Percentiles rank a stretch among this genome's conserved stretches.
Conservation (phyloP, 2,888 invertebrate species). For the Hirudinaria manillensis region DNA sequence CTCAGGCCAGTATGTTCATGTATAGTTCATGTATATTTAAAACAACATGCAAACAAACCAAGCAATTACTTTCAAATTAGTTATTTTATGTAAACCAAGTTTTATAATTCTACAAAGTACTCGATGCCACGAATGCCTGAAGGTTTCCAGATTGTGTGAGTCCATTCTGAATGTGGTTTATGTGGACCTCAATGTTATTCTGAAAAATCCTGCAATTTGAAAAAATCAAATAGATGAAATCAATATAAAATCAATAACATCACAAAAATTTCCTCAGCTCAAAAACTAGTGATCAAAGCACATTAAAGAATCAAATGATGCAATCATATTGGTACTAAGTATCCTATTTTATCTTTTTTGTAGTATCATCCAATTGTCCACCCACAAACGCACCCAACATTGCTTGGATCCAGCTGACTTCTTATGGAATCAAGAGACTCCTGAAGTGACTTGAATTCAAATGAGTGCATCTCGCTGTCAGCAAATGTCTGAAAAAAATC, state of each 20-base stretch:
- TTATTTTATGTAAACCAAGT: no score
- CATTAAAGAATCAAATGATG: not conserved
- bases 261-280: no score
- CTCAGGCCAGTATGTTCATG: no score
- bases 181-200: conserved; percentile 81
- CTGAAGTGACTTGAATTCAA: conserved; percentile 80
- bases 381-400: conserved; percentile 58
- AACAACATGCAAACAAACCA: no score
- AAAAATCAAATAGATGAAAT: not conserved
- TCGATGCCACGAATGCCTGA: conserved; percentile 47
- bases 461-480: conserved; percentile 65
- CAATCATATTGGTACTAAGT: no score
- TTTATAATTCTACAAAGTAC: not conserved
- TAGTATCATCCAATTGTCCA: not conserved
- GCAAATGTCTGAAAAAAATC: conserved; percentile 50
- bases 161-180: conserved; percentile 79
- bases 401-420: conserved; percentile 68
- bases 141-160: conserved; percentile 56
- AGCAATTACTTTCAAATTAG: no score
- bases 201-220: conserved; percentile 55
- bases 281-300: not conserved
- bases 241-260: no score
- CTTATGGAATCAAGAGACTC: conserved; percentile 85
- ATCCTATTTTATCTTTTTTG: not conserved
- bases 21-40: no score